Base-by-base conservation (phyloP, 2,888 invertebrate genomes). In the Epiblema foenella region DNA sequence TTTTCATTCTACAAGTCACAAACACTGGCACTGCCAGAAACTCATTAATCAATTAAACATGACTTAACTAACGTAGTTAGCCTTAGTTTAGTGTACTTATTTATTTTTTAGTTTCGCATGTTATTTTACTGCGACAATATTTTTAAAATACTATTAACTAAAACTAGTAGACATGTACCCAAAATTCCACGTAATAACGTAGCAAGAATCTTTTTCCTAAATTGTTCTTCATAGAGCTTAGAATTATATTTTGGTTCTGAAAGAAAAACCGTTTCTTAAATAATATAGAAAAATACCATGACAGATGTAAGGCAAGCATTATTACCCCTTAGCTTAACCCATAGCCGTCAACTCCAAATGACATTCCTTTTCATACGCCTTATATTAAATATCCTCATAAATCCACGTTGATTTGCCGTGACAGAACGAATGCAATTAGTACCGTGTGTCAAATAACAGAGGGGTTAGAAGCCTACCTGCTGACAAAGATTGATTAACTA, bases 401-500 rank as follows among this genome's bases (percentile, higher is more conserved):
- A 71, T 66, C 71, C 67, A 46, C 67, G 71, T 67, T 71, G 71
- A 71, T 71, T 71, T 62, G 67, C 62, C 66, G 56, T 71, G 71
- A 71, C 71, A 71, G 39, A 37, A 33, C 67, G 71, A 67, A 33
- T 52, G 62, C 57, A 71, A 71, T 71, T 71, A 71, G 71, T 67
- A 71, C 37, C 62, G 67, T 62, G 67, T 71, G 71, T 71, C 71
- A 71, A 71, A 71, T 71, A 67, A 71, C 66, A 49, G 71, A 71
- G 56, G 71, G 71, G 57, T 69, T 57, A 70, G 39, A 58, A 51
- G 65, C n/a, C 42, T 65, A 70, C 69, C 67, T 62, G 57, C 39
- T 39, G 71, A 71, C 71, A 67, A 62, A 24, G 71, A 71, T 71
- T 71, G 71, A 71, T 71, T 66, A 62, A 51, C 46, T 51, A n/a